Percentiles rank a stretch among this genome's conserved stretches.
Conservation (phyloP, 2,113 vertebrate species). For the Solea senegalensis region DNA sequence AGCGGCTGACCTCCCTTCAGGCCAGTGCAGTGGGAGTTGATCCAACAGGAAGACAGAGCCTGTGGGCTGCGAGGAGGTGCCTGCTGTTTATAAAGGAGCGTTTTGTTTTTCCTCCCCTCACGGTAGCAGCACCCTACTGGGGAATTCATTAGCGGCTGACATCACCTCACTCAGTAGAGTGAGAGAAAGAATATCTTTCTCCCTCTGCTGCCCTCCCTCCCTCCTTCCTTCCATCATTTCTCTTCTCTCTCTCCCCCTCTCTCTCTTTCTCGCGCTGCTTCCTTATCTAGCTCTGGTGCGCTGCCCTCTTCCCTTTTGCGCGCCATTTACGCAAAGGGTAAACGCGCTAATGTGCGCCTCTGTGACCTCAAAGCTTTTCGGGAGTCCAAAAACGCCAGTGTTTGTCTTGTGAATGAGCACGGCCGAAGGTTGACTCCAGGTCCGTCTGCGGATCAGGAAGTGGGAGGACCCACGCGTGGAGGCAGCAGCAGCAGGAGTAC, state of each 20-base stretch:
- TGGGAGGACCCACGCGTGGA: conserved; percentile 75
- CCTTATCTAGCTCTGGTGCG: conserved; percentile 49
- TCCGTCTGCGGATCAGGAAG: conserved; percentile 79
- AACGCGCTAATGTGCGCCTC: conserved; percentile 38
- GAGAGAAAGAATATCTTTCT: conserved; percentile 81
- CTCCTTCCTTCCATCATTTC: background rate
- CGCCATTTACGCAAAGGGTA: conserved; percentile 67
- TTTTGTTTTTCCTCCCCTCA: conserved; percentile 78
- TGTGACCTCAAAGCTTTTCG: conserved; percentile 41
- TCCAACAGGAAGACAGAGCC: conserved; percentile 66
- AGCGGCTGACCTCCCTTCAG: conserved; percentile 63
- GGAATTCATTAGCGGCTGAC: conserved; percentile 83
- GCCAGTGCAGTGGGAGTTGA: conserved; percentile 58
- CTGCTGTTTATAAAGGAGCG: conserved; percentile 74
- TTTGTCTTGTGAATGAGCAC: conserved; percentile 56
- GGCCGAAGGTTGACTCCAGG: conserved; percentile 55
- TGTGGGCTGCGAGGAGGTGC: conserved; percentile 68
- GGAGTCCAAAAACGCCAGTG: conserved; percentile 44
- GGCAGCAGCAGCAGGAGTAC: conserved; percentile 46
- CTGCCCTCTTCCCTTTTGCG: conserved; percentile 54
- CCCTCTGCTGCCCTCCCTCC: conserved; percentile 68
- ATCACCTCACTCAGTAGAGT: conserved; percentile 78
- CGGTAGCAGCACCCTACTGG: conserved; percentile 80
- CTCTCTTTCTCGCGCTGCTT: conserved; percentile 23
- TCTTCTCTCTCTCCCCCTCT: conserved; percentile 19